phyloP scores from a whole-genome alignment of 2,888 invertebrate species.

The Nyleta sp. region DNA sequence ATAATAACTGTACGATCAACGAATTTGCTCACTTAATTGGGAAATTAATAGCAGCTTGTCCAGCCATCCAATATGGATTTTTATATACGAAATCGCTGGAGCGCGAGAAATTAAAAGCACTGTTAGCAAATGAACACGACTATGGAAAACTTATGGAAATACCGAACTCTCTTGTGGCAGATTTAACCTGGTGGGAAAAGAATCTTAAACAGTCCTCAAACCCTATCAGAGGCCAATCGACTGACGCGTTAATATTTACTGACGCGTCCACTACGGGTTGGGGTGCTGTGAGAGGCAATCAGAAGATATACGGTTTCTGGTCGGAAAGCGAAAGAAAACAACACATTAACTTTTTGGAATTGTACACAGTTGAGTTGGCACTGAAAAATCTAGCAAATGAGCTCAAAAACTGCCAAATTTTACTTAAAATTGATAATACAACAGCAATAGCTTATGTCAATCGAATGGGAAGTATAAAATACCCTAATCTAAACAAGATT shows the following conservation, averaged over 20 bases:
- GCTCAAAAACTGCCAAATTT: constrained; percentile 6
- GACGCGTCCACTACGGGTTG: constrained; percentile 7
- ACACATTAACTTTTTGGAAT: neutral
- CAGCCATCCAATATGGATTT: constrained; percentile 1
- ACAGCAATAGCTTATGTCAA: constrained; percentile 17
- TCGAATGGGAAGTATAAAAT: constrained; percentile 11
- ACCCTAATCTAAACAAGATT: neutral
- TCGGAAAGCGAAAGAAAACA: neutral
- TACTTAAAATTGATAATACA: constrained; percentile 10
- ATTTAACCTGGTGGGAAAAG: constrained; percentile 2
- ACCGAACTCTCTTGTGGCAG: neutral
- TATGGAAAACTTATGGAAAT: neutral
- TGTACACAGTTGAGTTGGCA: constrained; percentile 1
- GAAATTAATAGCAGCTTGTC: constrained; percentile 3
- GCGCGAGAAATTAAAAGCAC: neutral
- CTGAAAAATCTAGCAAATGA: neutral
- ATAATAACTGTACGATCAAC: neutral
- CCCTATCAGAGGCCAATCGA: neutral
- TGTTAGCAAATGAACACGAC: neutral
- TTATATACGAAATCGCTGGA: constrained; percentile 12
- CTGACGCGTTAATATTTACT: neutral
- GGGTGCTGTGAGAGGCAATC: constrained; percentile 5
- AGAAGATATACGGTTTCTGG: constrained; percentile 1
- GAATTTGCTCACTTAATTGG: constrained; percentile 5
- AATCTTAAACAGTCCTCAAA: neutral